Base-by-base conservation (phyloP, 2,888 invertebrate genomes). In the Drosophila rellima region DNA sequence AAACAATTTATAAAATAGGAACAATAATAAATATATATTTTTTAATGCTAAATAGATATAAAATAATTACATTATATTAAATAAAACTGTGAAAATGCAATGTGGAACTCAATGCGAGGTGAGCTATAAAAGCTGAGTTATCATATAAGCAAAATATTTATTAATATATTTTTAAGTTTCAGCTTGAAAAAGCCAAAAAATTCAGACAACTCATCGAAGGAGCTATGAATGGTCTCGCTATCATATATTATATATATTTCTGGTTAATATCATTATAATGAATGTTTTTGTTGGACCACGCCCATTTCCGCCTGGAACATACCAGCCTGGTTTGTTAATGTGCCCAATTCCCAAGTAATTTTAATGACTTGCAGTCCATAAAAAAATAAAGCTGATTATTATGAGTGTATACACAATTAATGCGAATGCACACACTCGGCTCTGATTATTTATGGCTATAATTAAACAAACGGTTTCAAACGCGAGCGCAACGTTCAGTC, bases 371-470 rank as follows among this genome's bases (percentile, higher is more conserved):
- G 74, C 84, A 81, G 64, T 72, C 70, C 65, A 64, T 59, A 70
- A 65, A 67, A 59, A 20, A 51, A 52, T 56, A 56, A 45, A 45
- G 56, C 64, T 66, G 73, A 82, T 86, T 83, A 82, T 78, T 84
- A 67, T 69, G 80, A 80, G 87, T 82, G 65, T 65, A 60, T 17
- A 50, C 70, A 60, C 74, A 83, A 74, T 71, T 80, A 82, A 80
- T 86, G 84, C 64, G 69, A 57, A 60, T 62, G 75, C 67, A 63
- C 86, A 82, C 76, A 78, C 70, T 79, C 80, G 45, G 67, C 74
- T 56, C 71, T 69, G 84, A 84, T 85, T 85, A 77, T 87, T 87
- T 85, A 81, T 87, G 81, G 80, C 84, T 88, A 69, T 87, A 87
- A 85, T 85, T 85, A 82, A 84, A 67, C 71, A 77, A 89, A 75